Conservation (phyloP, 2,888 invertebrate species). For the Lordiphosa andalusiaca region DNA sequence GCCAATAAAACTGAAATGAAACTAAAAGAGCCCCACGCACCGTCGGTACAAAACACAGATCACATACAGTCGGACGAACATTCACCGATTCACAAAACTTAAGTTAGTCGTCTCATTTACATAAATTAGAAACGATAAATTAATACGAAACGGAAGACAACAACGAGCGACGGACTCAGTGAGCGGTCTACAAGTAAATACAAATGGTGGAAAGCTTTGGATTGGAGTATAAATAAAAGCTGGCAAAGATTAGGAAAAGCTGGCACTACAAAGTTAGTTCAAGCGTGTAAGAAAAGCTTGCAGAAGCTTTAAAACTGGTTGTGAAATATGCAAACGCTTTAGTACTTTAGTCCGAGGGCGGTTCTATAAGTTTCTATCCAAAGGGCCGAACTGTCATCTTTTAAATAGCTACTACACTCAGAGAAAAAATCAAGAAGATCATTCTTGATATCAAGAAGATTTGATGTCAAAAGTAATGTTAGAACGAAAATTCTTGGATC, state of each 20-base stretch:
- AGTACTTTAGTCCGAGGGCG: no score
- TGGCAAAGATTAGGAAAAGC: not conserved
- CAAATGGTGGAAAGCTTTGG: conserved; percentile 2
- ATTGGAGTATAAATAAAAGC: conserved; percentile 3
- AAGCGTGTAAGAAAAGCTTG: no score
- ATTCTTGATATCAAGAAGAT: no score
- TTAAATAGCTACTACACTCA: no score
- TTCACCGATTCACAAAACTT: conserved; percentile 55
- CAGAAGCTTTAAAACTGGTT: no score
- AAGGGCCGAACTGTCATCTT: no score
- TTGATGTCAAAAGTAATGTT: no score
- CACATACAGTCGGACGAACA: conserved; percentile 41
- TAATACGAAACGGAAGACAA: conserved; percentile 49
- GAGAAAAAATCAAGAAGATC: no score
- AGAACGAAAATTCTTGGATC: no score
- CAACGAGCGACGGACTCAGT: conserved; percentile 5
- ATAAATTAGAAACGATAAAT: conserved; percentile 70
- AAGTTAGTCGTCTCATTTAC: conserved; percentile 63
- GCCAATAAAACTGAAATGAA: conserved; percentile 31
- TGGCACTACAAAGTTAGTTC: not conserved
- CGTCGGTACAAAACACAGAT: conserved; percentile 26
- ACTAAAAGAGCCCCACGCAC: conserved; percentile 36
- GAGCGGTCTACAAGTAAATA: conserved; percentile 15
- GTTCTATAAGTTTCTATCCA: no score
- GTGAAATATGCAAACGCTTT: no score